Conservation (phyloP, 2,113 vertebrate species). For the Sceloporus tristichus region DNA sequence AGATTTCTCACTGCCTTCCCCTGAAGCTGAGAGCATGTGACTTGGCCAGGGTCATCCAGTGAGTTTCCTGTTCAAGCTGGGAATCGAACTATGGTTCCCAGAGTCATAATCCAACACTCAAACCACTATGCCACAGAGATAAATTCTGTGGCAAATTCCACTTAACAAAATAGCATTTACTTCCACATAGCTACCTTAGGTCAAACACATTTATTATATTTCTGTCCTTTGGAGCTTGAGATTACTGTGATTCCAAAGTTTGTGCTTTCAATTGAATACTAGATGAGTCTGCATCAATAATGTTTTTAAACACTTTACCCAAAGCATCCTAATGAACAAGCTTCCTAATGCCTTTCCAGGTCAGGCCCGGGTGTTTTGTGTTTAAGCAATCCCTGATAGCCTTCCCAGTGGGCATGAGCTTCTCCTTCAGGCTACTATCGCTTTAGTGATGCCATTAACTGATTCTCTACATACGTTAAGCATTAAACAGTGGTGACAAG, state of each 20-base stretch:
- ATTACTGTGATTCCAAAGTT: background rate
- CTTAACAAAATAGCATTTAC: background rate
- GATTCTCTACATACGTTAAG: constrained; percentile 57
- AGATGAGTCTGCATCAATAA: background rate
- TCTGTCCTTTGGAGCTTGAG: background rate
- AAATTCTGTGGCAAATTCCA: background rate
- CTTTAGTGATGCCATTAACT: constrained; percentile 63
- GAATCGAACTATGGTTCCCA: too few relatives aligned
- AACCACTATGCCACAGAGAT: background rate
- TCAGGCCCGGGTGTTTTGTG: constrained; percentile 50
- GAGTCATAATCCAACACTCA: too few relatives aligned
- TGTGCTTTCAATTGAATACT: background rate
- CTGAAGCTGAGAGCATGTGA: too few relatives aligned
- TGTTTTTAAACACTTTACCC: constrained; percentile 40
- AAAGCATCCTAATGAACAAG: constrained; percentile 13
- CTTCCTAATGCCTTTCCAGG: constrained; percentile 44
- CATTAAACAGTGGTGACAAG: constrained; percentile 69
- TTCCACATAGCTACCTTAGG: background rate
- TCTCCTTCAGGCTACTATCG: constrained; percentile 61
- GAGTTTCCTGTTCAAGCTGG: too few relatives aligned
- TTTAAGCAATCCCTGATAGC: constrained; percentile 44
- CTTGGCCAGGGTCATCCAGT: too few relatives aligned
- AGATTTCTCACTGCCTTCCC: too few relatives aligned
- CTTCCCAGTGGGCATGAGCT: constrained; percentile 65
- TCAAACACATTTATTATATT: background rate